A percentile compares a stretch with the other conserved stretches of the same genome.
Evolutionary conservation across 2,888 invertebrate species (phyloP).

Genomic region (Oligia latruncula): DNA sequence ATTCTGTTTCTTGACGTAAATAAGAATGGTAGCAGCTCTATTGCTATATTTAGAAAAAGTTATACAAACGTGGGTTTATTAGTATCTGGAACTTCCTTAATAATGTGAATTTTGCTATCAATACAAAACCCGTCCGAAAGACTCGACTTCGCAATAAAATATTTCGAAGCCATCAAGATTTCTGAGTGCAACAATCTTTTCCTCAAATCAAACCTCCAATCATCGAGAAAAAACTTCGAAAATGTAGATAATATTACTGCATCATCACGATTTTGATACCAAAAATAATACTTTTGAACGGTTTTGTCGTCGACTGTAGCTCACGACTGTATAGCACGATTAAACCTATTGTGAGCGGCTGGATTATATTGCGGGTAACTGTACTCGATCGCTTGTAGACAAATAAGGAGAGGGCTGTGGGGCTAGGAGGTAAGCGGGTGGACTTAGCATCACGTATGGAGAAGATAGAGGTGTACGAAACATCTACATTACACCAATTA

Average conservation of each 20-base stretch:
- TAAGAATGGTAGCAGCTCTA: not conserved
- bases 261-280: constrained; percentile 62
- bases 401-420: constrained; percentile 82
- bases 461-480: too few relatives aligned
- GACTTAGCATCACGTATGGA: too few relatives aligned
- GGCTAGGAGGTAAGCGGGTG: constrained; percentile 62
- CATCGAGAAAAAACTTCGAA: constrained; percentile 24
- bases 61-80: not conserved
- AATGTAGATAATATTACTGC: constrained; percentile 35
- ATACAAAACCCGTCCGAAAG: not conserved
- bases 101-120: not conserved
- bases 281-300: constrained; percentile 65
- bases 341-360: constrained; percentile 81
- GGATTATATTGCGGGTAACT: constrained; percentile 87
- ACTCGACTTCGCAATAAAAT: not conserved
- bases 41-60: not conserved
- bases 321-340: constrained; percentile 88
- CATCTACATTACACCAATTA: too few relatives aligned
- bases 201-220: constrained; percentile 44
- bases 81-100: not conserved
- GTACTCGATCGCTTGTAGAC: constrained; percentile 85
- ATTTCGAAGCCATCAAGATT: constrained; percentile 7
- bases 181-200: constrained; percentile 19
- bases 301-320: constrained; percentile 71
- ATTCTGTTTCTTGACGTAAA: too few relatives aligned